Conservation (phyloP, 2,888 invertebrate genomes). For the Cephus pulcher region DNA sequence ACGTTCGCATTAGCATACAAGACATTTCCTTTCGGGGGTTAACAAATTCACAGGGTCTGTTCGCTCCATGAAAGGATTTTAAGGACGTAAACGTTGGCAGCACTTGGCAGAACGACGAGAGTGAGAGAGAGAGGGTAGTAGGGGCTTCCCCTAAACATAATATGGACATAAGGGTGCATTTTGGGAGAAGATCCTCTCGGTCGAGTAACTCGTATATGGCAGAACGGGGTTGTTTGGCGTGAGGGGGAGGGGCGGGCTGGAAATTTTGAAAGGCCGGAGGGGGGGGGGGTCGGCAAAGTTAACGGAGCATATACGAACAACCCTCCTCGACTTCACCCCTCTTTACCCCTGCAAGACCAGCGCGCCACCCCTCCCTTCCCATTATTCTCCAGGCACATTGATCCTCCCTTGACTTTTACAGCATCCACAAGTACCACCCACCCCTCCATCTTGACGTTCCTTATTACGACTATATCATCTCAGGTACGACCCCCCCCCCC, state of each 20-base stretch:
- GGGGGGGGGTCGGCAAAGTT: slow-evolving; percentile 41
- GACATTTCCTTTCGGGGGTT: background rate
- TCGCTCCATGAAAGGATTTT: background rate
- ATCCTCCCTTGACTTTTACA: too few relatives aligned
- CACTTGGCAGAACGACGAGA: background rate
- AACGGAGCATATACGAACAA: slow-evolving; percentile 46
- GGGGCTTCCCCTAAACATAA: slow-evolving; percentile 9
- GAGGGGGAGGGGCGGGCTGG: slow-evolving; percentile 25
- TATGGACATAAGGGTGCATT: slow-evolving; percentile 25
- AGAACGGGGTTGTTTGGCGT: slow-evolving; percentile 11
- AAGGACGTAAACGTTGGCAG: background rate
- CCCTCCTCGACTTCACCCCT: slow-evolving; percentile 28
- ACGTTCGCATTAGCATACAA: background rate
- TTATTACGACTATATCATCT: too few relatives aligned
- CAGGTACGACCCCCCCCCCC: too few relatives aligned
- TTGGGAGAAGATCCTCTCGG: slow-evolving; percentile 37
- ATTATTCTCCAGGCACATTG: too few relatives aligned
- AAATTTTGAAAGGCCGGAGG: slow-evolving; percentile 32
- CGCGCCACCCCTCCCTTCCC: too few relatives aligned
- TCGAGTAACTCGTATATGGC: slow-evolving; percentile 17
- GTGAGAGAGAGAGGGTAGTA: too few relatives aligned
- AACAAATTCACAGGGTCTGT: background rate
- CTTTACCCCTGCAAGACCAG: too few relatives aligned
- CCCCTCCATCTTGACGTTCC: too few relatives aligned
- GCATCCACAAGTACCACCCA: too few relatives aligned